A percentile compares a stretch with the other conserved stretches of the same genome.
Evolutionary conservation across 2,797 vertebrate genomes (phyloP).

Genomic region (Mormyrus proboscirostris): DNA sequence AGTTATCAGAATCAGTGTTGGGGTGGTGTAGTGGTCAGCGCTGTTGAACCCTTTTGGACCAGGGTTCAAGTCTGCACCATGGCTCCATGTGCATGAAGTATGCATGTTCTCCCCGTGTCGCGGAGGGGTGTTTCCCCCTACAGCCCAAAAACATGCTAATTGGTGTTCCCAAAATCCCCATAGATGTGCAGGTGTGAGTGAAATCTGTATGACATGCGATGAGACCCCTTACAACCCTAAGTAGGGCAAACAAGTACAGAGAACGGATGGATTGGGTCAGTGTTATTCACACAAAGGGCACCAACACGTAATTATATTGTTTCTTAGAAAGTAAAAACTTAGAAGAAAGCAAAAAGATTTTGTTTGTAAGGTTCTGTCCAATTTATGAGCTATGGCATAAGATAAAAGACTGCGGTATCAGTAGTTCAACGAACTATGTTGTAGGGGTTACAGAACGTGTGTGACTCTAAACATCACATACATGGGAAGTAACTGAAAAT

Average conservation of each 20-base stretch:
- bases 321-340: background rate
- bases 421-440: background rate
- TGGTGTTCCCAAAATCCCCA: background rate
- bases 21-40: background rate
- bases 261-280: background rate
- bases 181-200: background rate
- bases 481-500: background rate
- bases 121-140: background rate
- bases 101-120: background rate
- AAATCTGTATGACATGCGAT: background rate
- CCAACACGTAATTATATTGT: background rate
- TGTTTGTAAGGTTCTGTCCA: background rate
- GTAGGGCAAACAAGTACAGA: background rate
- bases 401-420: background rate
- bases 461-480: background rate
- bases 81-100: background rate
- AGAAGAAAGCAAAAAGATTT: background rate
- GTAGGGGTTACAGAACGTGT: background rate
- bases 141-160: background rate
- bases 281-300: background rate
- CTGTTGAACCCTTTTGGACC: background rate
- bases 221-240: background rate
- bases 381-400: background rate
- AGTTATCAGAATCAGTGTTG: background rate
- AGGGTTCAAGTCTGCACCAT: background rate